A percentile compares a stretch with the other conserved stretches of the same genome.
Conservation (phyloP, 2,888 invertebrate species). For the Caenorhabditis sp. region DNA sequence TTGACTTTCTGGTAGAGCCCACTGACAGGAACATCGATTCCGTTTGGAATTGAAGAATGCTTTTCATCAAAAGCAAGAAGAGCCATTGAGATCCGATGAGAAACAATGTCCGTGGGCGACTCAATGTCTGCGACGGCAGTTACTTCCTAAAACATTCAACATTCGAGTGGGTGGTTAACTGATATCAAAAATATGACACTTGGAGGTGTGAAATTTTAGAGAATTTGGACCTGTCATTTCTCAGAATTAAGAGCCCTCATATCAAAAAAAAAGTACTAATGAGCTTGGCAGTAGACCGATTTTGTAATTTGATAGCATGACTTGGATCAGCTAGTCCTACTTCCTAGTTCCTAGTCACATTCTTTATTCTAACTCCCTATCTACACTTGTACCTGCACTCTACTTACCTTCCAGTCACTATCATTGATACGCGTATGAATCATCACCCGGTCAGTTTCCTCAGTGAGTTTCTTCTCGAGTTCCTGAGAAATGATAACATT, state of each 20-base stretch:
- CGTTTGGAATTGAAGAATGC: constrained; percentile 70
- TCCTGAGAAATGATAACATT: constrained; percentile 51
- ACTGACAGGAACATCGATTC: constrained; percentile 58
- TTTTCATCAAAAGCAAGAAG: constrained; percentile 71
- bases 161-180: too few relatives aligned
- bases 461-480: constrained; percentile 58
- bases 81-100: constrained; percentile 66
- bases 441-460: constrained; percentile 68
- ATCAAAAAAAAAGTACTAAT: too few relatives aligned
- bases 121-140: constrained; percentile 75
- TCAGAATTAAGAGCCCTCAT: too few relatives aligned
- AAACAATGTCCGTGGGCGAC: constrained; percentile 72
- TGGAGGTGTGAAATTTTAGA: not conserved
- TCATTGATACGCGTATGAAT: constrained; percentile 71
- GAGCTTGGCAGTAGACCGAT: too few relatives aligned
- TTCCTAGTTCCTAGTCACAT: too few relatives aligned
- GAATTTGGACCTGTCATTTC: too few relatives aligned
- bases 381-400: too few relatives aligned
- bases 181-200: constrained; percentile 2
- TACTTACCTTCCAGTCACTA: constrained; percentile 68
- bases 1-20: constrained; percentile 67
- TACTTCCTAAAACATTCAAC: constrained; percentile 61
- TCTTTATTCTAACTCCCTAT: too few relatives aligned
- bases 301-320: too few relatives aligned
- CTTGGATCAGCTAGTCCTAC: too few relatives aligned